Evolutionary conservation across 1,140 invertebrate genomes (phyloP).

Genomic region (Apocrypta bakeri): DNA sequence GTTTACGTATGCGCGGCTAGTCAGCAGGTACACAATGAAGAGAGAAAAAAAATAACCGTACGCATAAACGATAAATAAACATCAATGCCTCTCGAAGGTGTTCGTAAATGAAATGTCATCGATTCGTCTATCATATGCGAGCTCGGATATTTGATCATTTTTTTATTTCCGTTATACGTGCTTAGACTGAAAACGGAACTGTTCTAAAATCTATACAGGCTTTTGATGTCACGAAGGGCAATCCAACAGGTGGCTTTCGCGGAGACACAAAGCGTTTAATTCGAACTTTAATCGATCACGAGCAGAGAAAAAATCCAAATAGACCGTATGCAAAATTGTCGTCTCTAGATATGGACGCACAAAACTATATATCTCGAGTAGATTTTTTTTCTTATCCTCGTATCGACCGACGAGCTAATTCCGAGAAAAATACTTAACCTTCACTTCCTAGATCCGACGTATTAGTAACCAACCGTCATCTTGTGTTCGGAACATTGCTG

Average conservation of each 20-base stretch:
- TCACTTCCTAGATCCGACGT: not conserved
- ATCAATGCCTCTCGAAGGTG: too few relatives aligned
- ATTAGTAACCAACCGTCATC: not conserved
- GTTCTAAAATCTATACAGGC: not conserved
- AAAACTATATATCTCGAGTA: not conserved
- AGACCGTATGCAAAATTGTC: too few relatives aligned
- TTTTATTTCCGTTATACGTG: not conserved
- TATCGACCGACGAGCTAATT: not conserved
- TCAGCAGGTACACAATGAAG: too few relatives aligned
- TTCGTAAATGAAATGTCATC: too few relatives aligned
- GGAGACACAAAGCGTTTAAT: not conserved
- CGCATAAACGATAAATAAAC: too few relatives aligned
- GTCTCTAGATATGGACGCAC: not conserved
- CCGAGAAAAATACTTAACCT: constrained; percentile 1
- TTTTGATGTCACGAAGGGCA: not conserved
- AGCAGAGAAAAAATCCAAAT: not conserved
- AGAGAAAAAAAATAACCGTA: too few relatives aligned
- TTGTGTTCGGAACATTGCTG: not conserved
- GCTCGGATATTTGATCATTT: too few relatives aligned
- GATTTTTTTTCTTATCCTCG: not conserved
- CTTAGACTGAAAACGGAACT: too few relatives aligned
- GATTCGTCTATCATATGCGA: too few relatives aligned
- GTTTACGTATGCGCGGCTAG: too few relatives aligned
- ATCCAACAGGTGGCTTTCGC: not conserved
- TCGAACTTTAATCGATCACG: not conserved